Percentiles rank a stretch among this genome's conserved stretches.
Evolutionary conservation across 2,888 invertebrate species (phyloP).

Genomic region (Brachyptera putata): DNA sequence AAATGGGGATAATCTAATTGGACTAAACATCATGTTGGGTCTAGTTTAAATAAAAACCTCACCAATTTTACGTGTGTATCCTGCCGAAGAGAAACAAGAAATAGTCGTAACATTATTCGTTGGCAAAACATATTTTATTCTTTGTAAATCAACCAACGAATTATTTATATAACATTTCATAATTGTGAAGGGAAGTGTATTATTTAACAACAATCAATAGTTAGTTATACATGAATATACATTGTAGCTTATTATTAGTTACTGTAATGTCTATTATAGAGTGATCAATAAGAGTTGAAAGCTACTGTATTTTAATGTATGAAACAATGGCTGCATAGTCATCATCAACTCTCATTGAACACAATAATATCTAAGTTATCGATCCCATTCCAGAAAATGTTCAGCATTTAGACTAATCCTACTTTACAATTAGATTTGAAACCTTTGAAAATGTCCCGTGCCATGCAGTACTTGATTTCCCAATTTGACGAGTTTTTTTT

Average conservation of each 20-base stretch:
- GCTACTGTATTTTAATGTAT: too few relatives aligned
- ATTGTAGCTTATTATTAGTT: constrained; percentile 5
- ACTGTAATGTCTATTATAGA: background rate
- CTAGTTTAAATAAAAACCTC: too few relatives aligned
- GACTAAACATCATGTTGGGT: too few relatives aligned
- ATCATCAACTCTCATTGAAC: background rate
- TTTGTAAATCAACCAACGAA: constrained; percentile 15
- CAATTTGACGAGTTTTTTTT: background rate
- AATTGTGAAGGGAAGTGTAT: constrained; percentile 15
- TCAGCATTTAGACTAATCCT: too few relatives aligned
- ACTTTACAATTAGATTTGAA: background rate
- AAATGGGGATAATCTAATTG: too few relatives aligned
- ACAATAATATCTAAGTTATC: background rate
- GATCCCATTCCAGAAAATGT: background rate
- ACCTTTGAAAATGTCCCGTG: constrained; percentile 8
- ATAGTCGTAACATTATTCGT: background rate
- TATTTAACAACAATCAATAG: constrained; percentile 23
- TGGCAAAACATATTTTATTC: constrained; percentile 21
- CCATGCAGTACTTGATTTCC: background rate
- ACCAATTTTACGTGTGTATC: too few relatives aligned
- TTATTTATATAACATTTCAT: constrained; percentile 23
- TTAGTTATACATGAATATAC: constrained; percentile 21
- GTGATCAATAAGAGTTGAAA: background rate
- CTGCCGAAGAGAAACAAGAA: too few relatives aligned
- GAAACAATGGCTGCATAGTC: background rate